These are phyloP conservation scores for Podilymbus podiceps DNA, from an alignment of 2,113 vertebrate species.

Conservation along the genomic window DNA sequence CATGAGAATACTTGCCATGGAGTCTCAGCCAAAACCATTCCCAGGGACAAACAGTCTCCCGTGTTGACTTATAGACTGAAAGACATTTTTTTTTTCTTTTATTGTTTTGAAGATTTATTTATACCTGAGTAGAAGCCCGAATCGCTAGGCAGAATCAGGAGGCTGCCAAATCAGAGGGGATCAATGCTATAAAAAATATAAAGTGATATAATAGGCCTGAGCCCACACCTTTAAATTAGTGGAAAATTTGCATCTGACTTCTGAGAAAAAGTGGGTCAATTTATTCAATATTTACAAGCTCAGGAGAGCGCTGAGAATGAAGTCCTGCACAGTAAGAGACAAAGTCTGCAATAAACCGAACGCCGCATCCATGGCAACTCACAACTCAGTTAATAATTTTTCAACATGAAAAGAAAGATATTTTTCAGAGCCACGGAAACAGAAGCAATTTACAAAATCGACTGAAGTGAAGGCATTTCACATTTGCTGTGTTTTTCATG, in stretches of 20 bases:
- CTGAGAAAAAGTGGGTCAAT: not conserved
- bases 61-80: not conserved
- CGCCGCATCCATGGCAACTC: slow-evolving; percentile 41
- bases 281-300: slow-evolving; percentile 28
- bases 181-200: not conserved
- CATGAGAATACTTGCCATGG: not conserved
- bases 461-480: not conserved
- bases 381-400: not conserved
- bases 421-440: not conserved
- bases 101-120: not conserved
- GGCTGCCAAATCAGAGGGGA: not conserved
- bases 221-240: not conserved
- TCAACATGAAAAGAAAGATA: not conserved
- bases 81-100: not conserved
- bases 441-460: not conserved
- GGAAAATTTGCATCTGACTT: not conserved
- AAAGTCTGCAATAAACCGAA: not conserved
- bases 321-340: slow-evolving; percentile 7
- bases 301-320: not conserved
- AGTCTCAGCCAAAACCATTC: not conserved
- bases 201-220: not conserved
- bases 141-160: not conserved
- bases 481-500: not conserved
- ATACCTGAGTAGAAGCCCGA: not conserved
- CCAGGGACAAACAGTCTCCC: not conserved